Evolutionary conservation across 2,888 invertebrate species (phyloP).

Genomic region (Dicyrtoma fusca): DNA sequence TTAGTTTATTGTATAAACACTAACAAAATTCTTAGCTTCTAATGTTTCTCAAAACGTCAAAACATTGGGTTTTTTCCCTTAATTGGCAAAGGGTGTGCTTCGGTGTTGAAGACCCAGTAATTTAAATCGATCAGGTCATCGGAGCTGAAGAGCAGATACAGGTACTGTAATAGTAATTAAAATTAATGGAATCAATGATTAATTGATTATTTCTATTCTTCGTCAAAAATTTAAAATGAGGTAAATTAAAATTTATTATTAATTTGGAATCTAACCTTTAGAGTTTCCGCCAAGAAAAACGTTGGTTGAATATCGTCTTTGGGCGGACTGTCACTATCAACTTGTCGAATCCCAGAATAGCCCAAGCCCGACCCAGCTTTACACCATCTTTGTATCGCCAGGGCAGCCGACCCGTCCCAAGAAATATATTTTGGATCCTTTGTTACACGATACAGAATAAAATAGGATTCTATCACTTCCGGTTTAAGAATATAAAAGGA

Average conservation of each 20-base stretch:
- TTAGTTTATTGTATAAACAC: no score
- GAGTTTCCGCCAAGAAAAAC: constrained; percentile 97
- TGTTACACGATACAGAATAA: constrained; percentile 94
- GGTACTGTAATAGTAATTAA: constrained; percentile 73
- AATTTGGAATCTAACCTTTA: no score
- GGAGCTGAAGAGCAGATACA: constrained; percentile 90
- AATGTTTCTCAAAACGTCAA: no score
- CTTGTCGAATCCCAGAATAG: constrained; percentile 78
- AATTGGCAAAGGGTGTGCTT: constrained; percentile 95
- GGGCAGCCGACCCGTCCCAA: constrained; percentile 53
- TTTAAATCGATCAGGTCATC: constrained; percentile 87
- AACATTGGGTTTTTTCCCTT: constrained; percentile 71
- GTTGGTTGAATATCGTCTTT: constrained; percentile 99
- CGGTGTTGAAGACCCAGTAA: constrained; percentile 99
- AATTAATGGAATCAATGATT: no score
- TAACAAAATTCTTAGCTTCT: no score
- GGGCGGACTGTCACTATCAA: constrained; percentile 64
- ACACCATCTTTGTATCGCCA: constrained; percentile 45
- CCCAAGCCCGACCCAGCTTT: constrained; percentile 63
- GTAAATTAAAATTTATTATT: no score
- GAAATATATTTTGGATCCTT: constrained; percentile 79
- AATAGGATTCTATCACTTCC: no score
- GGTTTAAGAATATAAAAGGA: constrained; percentile 85
- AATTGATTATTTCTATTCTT: no score
- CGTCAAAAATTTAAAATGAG: no score